phyloP scores from a whole-genome alignment of 64 coral and sea anemone species.

The Porites lutea region DNA sequence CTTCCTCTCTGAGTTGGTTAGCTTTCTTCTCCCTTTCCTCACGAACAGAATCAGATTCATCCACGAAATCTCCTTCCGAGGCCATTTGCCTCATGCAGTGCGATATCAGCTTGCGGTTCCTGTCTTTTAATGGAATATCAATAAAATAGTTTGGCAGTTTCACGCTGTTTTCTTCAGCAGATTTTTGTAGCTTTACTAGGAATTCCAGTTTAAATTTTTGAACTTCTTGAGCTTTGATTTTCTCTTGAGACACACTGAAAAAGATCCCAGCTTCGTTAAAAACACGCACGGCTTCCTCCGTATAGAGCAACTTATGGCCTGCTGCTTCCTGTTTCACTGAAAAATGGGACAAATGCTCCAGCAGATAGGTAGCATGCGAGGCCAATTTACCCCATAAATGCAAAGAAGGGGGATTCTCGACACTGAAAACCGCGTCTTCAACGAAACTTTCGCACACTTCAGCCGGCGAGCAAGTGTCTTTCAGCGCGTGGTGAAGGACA shows the following conservation, averaged over 20 bases:
- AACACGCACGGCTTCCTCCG: constrained; percentile 56
- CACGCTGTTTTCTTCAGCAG: not conserved
- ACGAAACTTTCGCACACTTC: constrained; percentile 63
- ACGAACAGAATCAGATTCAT: not conserved
- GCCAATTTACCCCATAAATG: constrained; percentile 73
- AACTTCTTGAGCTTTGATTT: constrained; percentile 67
- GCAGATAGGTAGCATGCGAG: constrained; percentile 50
- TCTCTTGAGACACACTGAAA: constrained; percentile 72
- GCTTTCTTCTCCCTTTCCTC: not conserved
- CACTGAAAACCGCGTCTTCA: constrained; percentile 57
- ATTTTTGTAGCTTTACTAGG: constrained; percentile 43
- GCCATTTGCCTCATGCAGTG: constrained; percentile 57
- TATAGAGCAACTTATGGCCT: constrained; percentile 43
- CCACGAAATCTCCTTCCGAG: not conserved
- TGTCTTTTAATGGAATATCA: constrained; percentile 67
- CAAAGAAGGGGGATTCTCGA: constrained; percentile 67
- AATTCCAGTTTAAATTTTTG: constrained; percentile 72
- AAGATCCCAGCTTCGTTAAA: constrained; percentile 83
- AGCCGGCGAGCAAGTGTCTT: constrained; percentile 32
- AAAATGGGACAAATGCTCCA: constrained; percentile 30
- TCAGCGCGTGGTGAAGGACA: constrained; percentile 54
- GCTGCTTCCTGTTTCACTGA: not conserved
- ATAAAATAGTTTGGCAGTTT: constrained; percentile 37
- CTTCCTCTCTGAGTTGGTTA: constrained; percentile 58
- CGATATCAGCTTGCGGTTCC: constrained; percentile 76